Evolutionary conservation across 2,113 vertebrate genomes (phyloP), one percentile per base, ranked within the genome.

Genomic region (Hippocampus guttulatus): DNA sequence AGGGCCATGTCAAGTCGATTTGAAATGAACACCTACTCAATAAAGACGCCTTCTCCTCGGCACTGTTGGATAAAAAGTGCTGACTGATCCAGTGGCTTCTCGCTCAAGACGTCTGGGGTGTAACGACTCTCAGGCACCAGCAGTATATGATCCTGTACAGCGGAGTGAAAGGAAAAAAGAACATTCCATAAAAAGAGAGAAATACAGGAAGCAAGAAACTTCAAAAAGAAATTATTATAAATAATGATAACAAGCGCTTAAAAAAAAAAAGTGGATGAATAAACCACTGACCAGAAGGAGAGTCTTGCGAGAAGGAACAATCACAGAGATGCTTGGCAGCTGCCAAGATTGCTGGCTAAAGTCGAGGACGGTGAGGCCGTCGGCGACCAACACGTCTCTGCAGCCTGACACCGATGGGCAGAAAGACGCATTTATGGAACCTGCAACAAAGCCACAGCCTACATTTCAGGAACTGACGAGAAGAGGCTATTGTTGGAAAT

Each of bases 371-470:
- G 93, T 92, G 64, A 85, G 92, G 15, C 88, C 91, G 62, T 90
- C 89, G 5, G 91, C 81, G 3, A 93, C 77, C 73, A 98, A 91
- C 52, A 93, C 91, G 65, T 91, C 90, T 75, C 86, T 91, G 87
- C 97, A 99, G 75, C 97, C 96, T 47, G 93, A 94, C 30, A 83
- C 77, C 12, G 92, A 92, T 7, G 96, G 96, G 79, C 96, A 98
- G 87, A 96, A 98, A 0, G 92, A 92, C 61, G 95, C 95, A 40
- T 40, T 94, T 79, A 96, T 89, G 61, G 83, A 81, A 68, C 96
- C 97, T 98, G 78, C 6, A 30, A 58, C 21, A 73, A 43, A 73
- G 40, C 10, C 73, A 25, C 9, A 54, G 47, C 38, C 60, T 74
- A 38, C 23, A 64, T 43, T 33, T 30, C 23, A 61, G 25, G 27